These are phyloP conservation scores for Mechanitis messenoides DNA, from an alignment of 2,888 invertebrate genomes.

Conservation along the genomic window DNA sequence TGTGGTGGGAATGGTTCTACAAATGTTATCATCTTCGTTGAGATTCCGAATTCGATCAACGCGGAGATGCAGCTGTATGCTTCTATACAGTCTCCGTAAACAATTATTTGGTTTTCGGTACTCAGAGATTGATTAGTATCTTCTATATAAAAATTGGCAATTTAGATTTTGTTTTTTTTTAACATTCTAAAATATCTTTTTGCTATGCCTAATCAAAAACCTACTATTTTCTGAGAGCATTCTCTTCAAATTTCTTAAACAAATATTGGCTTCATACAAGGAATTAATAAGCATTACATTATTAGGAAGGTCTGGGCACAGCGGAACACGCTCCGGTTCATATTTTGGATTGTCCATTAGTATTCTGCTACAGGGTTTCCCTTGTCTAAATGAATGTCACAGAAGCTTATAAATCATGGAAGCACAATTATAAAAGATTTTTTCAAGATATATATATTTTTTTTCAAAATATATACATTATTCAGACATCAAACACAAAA, in stretches of 20 bases:
- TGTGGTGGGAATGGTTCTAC: slow-evolving; percentile 74
- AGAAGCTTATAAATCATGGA: background rate
- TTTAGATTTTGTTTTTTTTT: background rate
- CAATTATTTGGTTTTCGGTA: slow-evolving; percentile 61
- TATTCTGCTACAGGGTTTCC: slow-evolving; percentile 45
- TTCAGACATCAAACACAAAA: too few relatives aligned
- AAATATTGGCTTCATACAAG: slow-evolving; percentile 71
- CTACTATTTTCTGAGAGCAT: slow-evolving; percentile 55
- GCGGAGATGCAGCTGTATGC: slow-evolving; percentile 81
- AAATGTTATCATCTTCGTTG: slow-evolving; percentile 73
- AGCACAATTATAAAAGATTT: background rate
- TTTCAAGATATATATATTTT: background rate
- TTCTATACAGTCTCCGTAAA: slow-evolving; percentile 83
- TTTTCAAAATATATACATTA: too few relatives aligned
- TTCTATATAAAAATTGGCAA: slow-evolving; percentile 29
- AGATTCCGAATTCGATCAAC: slow-evolving; percentile 78
- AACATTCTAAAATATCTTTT: background rate
- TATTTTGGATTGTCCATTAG: slow-evolving; percentile 57
- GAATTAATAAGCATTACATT: slow-evolving; percentile 81
- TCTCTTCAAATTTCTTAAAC: slow-evolving; percentile 55
- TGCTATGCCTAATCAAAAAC: slow-evolving; percentile 25
- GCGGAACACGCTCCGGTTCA: slow-evolving; percentile 47
- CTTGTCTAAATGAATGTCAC: slow-evolving; percentile 19
- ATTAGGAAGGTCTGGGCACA: slow-evolving; percentile 60
- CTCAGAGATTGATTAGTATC: slow-evolving; percentile 35